Evolutionary conservation across 1,140 invertebrate genomes (phyloP), one percentile per base, ranked within the genome.

Genomic region (Leptinotarsa texana): DNA sequence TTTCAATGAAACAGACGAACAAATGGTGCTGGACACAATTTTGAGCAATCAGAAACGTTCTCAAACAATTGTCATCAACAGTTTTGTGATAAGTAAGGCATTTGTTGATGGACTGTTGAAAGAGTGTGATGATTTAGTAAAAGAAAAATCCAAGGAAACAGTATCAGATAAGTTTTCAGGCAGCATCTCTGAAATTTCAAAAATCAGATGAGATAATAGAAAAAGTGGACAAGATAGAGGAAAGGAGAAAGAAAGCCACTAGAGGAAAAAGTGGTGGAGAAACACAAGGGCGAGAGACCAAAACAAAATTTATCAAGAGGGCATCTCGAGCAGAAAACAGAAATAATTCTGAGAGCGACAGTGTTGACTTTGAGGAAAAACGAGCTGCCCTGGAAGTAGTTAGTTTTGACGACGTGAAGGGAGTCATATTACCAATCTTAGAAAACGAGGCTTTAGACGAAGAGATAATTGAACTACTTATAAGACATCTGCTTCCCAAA

Each of bases 251-350:
- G 82, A 97, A 97, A 85, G 95, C 95, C 2, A 86, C 91, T 42
- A 89, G 90, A 74, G 95, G 95, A 4, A 97, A 97, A 89, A 90
- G 89, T 63, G 95, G 96, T 42, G 96, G 96, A 49, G 96, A 96
- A 15, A 92, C 91, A 47, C 96, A 98, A 86, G 97, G 96, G 1
- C 88, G 97, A 72, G 97, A 99, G 88, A 97, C 96, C 1, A 98
- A 98, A 87, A 98, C 95, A 0, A 98, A 97, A 85, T 93, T 96
- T 6, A 93, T 93, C 0, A 99, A 99, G 82, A 95, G 94, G 81
- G 89, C 91, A 83, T 86, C 86, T 74, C 86, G 84, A 80, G 83
- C 66, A 83, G 85, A 79, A 4, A 87, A 87, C 69, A 83, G 83
- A 71, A 82, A 83, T 63, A 86, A 86, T 81, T 88, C 90, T 73